Evolutionary conservation across 1,140 invertebrate species (phyloP), one percentile per base, ranked within the genome.

Genomic region (Anagrus nilaparvatae): DNA sequence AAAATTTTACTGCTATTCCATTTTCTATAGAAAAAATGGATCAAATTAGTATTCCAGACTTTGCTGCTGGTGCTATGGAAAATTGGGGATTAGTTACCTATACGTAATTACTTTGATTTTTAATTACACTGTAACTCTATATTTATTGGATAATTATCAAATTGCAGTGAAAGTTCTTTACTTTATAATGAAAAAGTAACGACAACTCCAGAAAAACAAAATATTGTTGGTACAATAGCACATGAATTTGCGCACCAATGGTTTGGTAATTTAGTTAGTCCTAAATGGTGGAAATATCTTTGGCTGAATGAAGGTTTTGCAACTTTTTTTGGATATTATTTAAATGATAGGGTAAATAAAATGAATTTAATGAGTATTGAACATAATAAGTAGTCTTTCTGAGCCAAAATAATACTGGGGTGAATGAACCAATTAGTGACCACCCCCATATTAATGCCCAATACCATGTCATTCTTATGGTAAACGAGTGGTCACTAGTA

Each of bases 31-130:
- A 40, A 0, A 73, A 78, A 55, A 52, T 73, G 50, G 75, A 83
- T 52, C 74, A 82, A 54, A 69, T 84, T 19, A 75, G 79, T 8
- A 73, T 86, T 31, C 81, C 82, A 3, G 76, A 86, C 46, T 93
- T 92, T 63, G 69, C 72, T 1, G 78, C 85, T 0, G 85, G 82
- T 21, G 89, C 86, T 18, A 87, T 90, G 83, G 86, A 89, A 58
- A 87, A 89, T 62, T 90, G 84, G 78, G 78, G 78, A 7, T 54
- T 81, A 1, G 67, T 79, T 2, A 76, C 72, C 3, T 80, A 75
- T 44, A 65, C 73, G 70, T 71, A 67, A 71, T 53, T 59, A 30
- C 46, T 35, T 8, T 8, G n/a, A n/a, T n/a, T n/a, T n/a, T n/a
- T n/a, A n/a, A n/a, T n/a, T n/a, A n/a, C n/a, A n/a, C n/a, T n/a